Evolutionary conservation across 2,888 invertebrate genomes (phyloP).

Genomic region (Ectropis crepuscularia): DNA sequence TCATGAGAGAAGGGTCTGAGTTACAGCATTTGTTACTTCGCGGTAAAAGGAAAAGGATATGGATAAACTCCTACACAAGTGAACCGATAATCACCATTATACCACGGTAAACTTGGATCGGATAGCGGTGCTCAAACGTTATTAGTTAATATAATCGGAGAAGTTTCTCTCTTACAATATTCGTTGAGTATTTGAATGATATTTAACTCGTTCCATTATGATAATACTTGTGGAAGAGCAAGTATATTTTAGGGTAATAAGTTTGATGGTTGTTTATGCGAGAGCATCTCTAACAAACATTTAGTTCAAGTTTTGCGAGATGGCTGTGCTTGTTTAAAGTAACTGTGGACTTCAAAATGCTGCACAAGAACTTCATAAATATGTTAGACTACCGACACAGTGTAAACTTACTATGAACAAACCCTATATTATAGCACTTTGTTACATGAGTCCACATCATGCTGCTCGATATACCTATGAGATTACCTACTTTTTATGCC

Average conservation of each 20-base stretch:
- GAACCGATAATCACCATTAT: constrained; percentile 2
- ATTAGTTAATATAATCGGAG: constrained; percentile 6
- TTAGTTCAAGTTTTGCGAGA: not conserved
- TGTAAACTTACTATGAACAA: too few relatives aligned
- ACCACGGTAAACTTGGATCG: not conserved
- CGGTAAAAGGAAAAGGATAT: not conserved
- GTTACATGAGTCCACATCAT: too few relatives aligned
- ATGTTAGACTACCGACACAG: too few relatives aligned
- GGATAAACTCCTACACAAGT: constrained; percentile 1
- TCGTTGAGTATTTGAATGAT: not conserved
- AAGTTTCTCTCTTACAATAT: constrained; percentile 7
- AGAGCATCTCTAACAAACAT: constrained; percentile 3
- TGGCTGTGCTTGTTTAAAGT: constrained; percentile 6
- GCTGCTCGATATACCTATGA: too few relatives aligned
- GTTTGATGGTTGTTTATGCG: constrained; percentile 2
- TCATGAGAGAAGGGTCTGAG: too few relatives aligned
- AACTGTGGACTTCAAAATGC: constrained; percentile 2
- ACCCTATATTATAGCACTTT: too few relatives aligned
- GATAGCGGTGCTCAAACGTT: constrained; percentile 3
- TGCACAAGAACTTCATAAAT: too few relatives aligned
- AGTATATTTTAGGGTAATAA: not conserved
- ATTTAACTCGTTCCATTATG: constrained; percentile 1
- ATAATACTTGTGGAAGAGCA: not conserved
- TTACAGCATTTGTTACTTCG: not conserved
- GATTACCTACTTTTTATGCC: too few relatives aligned